Conservation (phyloP, 2,113 vertebrate genomes). For the Grallaria varia region DNA sequence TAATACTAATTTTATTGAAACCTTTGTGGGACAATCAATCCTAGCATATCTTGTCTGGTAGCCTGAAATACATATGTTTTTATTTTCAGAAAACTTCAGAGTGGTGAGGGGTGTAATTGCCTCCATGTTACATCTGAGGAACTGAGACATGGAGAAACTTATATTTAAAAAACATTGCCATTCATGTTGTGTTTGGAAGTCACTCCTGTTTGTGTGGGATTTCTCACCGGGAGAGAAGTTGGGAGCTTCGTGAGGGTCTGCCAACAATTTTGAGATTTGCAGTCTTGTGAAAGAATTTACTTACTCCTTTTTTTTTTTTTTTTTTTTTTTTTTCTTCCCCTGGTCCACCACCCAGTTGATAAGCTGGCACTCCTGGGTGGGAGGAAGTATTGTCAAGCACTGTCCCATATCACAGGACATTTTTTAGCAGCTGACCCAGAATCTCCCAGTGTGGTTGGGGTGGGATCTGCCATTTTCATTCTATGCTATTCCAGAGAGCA, state of each 20-base stretch:
- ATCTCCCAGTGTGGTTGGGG: not conserved
- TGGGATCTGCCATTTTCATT: not conserved
- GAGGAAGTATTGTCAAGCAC: not conserved
- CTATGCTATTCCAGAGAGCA: not conserved
- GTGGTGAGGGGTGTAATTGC: not conserved
- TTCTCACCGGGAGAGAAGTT: not conserved
- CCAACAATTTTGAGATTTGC: not conserved
- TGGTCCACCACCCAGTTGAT: not conserved
- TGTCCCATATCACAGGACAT: not conserved
- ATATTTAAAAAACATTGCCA: not conserved
- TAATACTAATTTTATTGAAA: not conserved
- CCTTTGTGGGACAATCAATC: not conserved
- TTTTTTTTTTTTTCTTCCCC: not conserved
- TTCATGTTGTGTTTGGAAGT: not conserved
- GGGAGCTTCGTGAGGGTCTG: not conserved
- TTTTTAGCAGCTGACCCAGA: not conserved
- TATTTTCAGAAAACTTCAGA: not conserved
- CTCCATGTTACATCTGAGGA: not conserved
- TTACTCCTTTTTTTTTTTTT: not conserved
- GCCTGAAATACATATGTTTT: not conserved
- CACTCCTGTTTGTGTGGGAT: not conserved
- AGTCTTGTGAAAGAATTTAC: not conserved
- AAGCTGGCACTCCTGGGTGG: not conserved
- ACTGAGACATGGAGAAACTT: not conserved
- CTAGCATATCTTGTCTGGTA: not conserved